Percentiles rank a stretch among this genome's conserved stretches.
Evolutionary conservation across 2,797 vertebrate genomes (phyloP).

Genomic region (Cephalopachus bancanus): DNA sequence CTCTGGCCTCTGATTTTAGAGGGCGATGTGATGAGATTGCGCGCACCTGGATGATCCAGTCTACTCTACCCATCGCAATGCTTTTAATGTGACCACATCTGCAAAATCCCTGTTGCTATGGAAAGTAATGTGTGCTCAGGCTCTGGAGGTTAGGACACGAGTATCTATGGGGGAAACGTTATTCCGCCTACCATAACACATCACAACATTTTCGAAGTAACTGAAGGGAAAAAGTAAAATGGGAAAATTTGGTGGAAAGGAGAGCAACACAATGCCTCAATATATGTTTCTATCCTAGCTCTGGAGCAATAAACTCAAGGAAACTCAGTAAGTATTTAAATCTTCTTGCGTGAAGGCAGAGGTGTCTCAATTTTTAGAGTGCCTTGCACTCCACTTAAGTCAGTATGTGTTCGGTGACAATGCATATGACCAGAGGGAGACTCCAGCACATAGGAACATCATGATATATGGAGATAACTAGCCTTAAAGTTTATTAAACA

Average conservation of each 20-base stretch:
- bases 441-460: background rate
- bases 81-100: background rate
- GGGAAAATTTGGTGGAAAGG: background rate
- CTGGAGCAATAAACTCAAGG: background rate
- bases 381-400: background rate
- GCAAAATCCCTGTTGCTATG: background rate
- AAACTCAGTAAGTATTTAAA: background rate
- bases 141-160: background rate
- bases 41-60: background rate
- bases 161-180: background rate
- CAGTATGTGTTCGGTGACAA: background rate
- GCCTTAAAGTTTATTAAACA: background rate
- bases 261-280: background rate
- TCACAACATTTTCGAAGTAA: slow-evolving; percentile 18
- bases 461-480: slow-evolving; percentile 15
- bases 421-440: background rate
- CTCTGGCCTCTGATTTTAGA: slow-evolving; percentile 14
- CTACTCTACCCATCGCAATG: background rate
- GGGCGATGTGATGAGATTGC: background rate
- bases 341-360: background rate
- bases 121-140: background rate
- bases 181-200: background rate
- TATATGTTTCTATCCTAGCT: background rate
- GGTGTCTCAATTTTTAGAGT: background rate
- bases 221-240: background rate